A percentile compares a stretch with the other conserved stretches of the same genome.
Evolutionary conservation across 1,140 invertebrate species (phyloP).

Genomic region (Drosophila paulistorum): DNA sequence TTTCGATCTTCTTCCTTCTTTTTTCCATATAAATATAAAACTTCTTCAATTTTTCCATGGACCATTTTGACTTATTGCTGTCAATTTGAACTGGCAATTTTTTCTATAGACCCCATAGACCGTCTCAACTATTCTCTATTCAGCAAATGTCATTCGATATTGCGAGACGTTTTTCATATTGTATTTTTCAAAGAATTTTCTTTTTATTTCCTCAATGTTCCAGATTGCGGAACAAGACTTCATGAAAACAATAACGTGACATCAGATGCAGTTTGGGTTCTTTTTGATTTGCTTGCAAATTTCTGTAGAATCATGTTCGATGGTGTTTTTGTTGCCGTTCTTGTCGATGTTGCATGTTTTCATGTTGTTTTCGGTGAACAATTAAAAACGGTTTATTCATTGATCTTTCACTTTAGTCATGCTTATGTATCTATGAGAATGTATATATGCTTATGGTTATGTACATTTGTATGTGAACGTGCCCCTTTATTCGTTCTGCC

Average conservation of each 20-base stretch:
- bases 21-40: too few relatives aligned
- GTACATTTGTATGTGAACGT: constrained; percentile 39
- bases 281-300: neutral
- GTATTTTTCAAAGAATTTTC: neutral
- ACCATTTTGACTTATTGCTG: too few relatives aligned
- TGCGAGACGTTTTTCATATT: neutral
- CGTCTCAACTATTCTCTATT: too few relatives aligned
- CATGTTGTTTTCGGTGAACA: constrained; percentile 6
- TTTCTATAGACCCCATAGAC: too few relatives aligned
- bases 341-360: constrained; percentile 5
- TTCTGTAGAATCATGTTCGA: constrained; percentile 17
- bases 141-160: too few relatives aligned
- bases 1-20: too few relatives aligned
- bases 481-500: constrained; percentile 6
- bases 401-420: constrained; percentile 16
- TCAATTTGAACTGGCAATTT: too few relatives aligned
- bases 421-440: neutral
- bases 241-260: neutral
- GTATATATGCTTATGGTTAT: neutral
- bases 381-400: constrained; percentile 25
- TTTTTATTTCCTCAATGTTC: constrained; percentile 1
- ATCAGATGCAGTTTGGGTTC: neutral
- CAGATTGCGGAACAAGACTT: neutral
- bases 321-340: neutral
- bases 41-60: too few relatives aligned